Percentiles rank a stretch among this genome's conserved stretches.
These are phyloP conservation scores for Thalassophryne amazonica DNA, from an alignment of 2,797 vertebrate genomes.

Conservation along the genomic window DNA sequence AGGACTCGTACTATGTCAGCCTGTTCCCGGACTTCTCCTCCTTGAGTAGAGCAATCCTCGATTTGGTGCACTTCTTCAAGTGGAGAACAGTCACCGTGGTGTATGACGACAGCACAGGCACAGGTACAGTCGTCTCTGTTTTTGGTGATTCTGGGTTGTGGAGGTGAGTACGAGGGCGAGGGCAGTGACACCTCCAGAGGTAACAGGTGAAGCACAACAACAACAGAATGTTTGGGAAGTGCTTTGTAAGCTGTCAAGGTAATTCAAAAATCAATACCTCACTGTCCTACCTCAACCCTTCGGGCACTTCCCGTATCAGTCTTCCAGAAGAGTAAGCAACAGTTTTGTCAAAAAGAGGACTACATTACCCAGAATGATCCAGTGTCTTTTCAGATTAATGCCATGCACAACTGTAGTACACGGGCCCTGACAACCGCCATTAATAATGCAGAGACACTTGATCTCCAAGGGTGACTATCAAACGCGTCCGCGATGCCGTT, in stretches of 20 bases:
- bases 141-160: not conserved
- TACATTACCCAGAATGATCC: slow-evolving; percentile 69
- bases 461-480: slow-evolving; percentile 57
- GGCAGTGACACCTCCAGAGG: too few species aligned
- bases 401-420: slow-evolving; percentile 53
- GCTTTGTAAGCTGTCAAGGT: slow-evolving; percentile 72
- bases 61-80: slow-evolving; percentile 99
- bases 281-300: slow-evolving; percentile 65
- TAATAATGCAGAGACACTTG: slow-evolving; percentile 66
- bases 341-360: slow-evolving; percentile 26
- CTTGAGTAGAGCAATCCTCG: slow-evolving; percentile 95
- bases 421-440: slow-evolving; percentile 61
- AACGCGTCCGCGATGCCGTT: slow-evolving; percentile 51
- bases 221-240: slow-evolving; percentile 52
- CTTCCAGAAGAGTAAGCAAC: slow-evolving; percentile 65
- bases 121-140: slow-evolving; percentile 67
- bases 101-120: slow-evolving; percentile 99
- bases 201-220: slow-evolving; percentile 38
- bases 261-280: slow-evolving; percentile 77
- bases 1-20: slow-evolving; percentile 97
- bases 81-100: slow-evolving; percentile 98
- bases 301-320: slow-evolving; percentile 68
- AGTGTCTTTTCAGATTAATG: slow-evolving; percentile 69
- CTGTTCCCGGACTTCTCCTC: slow-evolving; percentile 98
- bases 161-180: not conserved